Evolutionary conservation across 2,888 invertebrate genomes (phyloP).

Genomic region (Microctonus hyperodae): DNA sequence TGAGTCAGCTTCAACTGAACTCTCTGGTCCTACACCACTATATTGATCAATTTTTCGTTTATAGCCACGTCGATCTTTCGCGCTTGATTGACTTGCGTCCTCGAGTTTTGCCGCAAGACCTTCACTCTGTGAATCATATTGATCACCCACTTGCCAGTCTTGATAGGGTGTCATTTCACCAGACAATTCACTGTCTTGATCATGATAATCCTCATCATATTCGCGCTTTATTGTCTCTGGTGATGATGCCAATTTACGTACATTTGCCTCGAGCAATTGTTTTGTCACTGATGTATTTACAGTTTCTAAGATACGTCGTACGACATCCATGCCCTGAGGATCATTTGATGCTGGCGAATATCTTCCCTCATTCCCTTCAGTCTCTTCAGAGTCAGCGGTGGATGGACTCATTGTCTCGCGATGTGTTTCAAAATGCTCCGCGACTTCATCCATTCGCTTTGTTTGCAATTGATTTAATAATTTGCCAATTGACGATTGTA

Average conservation of each 20-base stretch:
- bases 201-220: constrained; percentile 64
- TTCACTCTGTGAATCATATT: constrained; percentile 68
- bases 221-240: constrained; percentile 62
- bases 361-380: constrained; percentile 69
- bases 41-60: constrained; percentile 50
- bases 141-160: constrained; percentile 55
- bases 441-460: constrained; percentile 52
- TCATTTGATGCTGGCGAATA: constrained; percentile 55
- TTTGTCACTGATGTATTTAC: constrained; percentile 79
- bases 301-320: constrained; percentile 77
- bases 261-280: constrained; percentile 74
- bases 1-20: constrained; percentile 52
- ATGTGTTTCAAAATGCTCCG: constrained; percentile 55
- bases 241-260: constrained; percentile 72
- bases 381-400: constrained; percentile 68
- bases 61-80: constrained; percentile 26
- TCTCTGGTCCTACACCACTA: constrained; percentile 35
- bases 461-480: constrained; percentile 71
- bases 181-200: constrained; percentile 71
- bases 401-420: constrained; percentile 58
- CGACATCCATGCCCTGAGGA: constrained; percentile 69
- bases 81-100: constrained; percentile 64
- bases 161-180: constrained; percentile 56
- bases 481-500: constrained; percentile 68
- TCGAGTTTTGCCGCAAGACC: constrained; percentile 81